These are phyloP conservation scores for Lasaia peninsularis DNA, from an alignment of 1,140 invertebrate genomes.

Conservation along the genomic window DNA sequence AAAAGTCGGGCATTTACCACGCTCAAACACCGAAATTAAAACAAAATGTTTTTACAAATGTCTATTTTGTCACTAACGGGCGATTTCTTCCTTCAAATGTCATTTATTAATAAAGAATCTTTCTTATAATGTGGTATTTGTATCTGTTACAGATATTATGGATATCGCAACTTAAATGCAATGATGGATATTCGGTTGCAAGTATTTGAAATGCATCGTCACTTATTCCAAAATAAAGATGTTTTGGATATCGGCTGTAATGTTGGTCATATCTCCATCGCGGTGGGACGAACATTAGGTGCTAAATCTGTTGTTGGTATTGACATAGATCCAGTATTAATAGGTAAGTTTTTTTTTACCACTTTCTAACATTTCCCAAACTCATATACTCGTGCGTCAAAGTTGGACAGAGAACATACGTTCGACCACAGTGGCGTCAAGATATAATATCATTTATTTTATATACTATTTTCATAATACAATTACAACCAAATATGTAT, in stretches of 20 bases:
- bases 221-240: constrained; percentile 93
- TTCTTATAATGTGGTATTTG: not conserved
- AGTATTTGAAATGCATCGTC: constrained; percentile 85
- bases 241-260: constrained; percentile 99
- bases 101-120: not conserved
- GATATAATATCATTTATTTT: too few species aligned
- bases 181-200: constrained; percentile 89
- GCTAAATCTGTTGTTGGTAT: constrained; percentile 94
- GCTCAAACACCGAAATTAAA: too few species aligned
- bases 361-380: too few species aligned
- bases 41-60: too few species aligned
- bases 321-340: constrained; percentile 95
- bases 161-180: constrained; percentile 91
- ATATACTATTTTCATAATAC: too few species aligned
- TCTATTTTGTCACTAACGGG: too few species aligned
- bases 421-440: too few species aligned
- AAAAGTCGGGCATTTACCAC: too few species aligned
- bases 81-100: too few species aligned
- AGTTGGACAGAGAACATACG: too few species aligned
- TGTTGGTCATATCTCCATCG: constrained; percentile 94
- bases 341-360: constrained; percentile 73
- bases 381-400: too few species aligned
- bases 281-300: constrained; percentile 89
- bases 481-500: too few species aligned
- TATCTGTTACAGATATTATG: constrained; percentile 86